Evolutionary conservation across 2,113 vertebrate genomes (phyloP), one percentile per base, ranked within the genome.

Genomic region (Hystrix brachyura): DNA sequence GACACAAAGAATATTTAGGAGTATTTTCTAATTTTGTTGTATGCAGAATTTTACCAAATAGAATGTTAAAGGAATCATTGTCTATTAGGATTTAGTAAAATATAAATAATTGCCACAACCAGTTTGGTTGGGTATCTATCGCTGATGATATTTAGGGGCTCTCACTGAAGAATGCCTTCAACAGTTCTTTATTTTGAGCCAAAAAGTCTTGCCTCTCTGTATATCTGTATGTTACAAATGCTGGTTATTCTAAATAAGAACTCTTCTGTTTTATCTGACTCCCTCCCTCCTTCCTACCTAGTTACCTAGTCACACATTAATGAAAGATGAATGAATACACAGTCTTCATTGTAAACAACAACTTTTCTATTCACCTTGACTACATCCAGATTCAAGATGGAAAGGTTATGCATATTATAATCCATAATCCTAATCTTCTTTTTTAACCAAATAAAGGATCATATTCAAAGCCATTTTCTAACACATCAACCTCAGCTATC

Each of bases 1-100:
- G 34, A 82, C 17, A 55, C 25, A 64, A 79, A 86, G 43, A 46
- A 95, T 67, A 32, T 90, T 85, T 76, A 46, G 69, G 32, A 18
- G 3, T 62, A 72, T n/a, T 90, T 94, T 78, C 34, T 76, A 94
- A 87, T 67, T 92, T 55, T 95, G 46, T 91, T 87, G 46, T 69
- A 25, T 84, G 62, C 34, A 90, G 46, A 96, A 60, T 95, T 79
- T 74, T 60, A 92, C 43, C 79, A 79, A 87, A 59, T 13, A 78
- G 38, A 76, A 64, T 29, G 55, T 69, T 83, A 87, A 96, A 94
- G 90, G 51, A 82, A 82, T 79, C 14, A 27, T 94, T 64, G 2
- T 76, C 76, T 76, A n/a, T 46, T 7, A 13, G 67, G n/a, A 81
- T 60, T 57, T 59, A 57, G 17, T 55, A 62, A 91, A 79, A 90